Evolutionary conservation across 1,140 invertebrate species (phyloP).

Genomic region (Nixonia krombeini): DNA sequence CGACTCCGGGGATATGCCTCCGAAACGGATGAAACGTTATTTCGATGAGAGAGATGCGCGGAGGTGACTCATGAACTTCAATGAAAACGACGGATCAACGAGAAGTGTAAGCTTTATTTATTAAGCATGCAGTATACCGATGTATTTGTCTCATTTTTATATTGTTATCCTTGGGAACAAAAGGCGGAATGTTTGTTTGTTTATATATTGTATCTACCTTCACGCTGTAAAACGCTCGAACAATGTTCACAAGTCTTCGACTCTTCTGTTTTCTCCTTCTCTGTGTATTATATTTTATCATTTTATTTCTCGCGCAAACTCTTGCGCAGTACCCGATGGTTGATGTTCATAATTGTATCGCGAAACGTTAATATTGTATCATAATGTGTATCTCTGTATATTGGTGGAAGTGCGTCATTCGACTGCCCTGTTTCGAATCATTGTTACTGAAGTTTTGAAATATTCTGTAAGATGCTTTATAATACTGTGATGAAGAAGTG

Average conservation of each 20-base stretch:
- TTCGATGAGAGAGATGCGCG: too few relatives aligned
- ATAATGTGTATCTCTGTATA: constrained; percentile 47
- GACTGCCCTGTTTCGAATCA: constrained; percentile 33
- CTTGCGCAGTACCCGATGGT: constrained; percentile 25
- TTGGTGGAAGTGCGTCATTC: constrained; percentile 35
- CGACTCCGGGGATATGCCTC: too few relatives aligned
- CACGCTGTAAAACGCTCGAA: constrained; percentile 40
- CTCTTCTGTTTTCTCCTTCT: too few relatives aligned
- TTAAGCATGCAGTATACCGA: constrained; percentile 33
- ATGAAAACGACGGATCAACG: constrained; percentile 26
- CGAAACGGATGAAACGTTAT: too few relatives aligned
- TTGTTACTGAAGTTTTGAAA: constrained; percentile 44
- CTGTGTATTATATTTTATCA: constrained; percentile 20
- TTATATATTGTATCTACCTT: constrained; percentile 20
- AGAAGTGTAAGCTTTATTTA: constrained; percentile 34
- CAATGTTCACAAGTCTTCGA: constrained; percentile 39
- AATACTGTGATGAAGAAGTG: constrained; percentile 49
- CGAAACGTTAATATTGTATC: constrained; percentile 44
- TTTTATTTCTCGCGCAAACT: constrained; percentile 30
- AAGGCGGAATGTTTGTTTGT: constrained; percentile 14
- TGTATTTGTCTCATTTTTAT: constrained; percentile 27
- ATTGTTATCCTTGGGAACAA: constrained; percentile 1
- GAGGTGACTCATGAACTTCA: constrained; percentile 11
- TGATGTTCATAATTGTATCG: too few relatives aligned
- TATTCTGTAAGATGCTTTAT: constrained; percentile 50